These are phyloP conservation scores for Bombylius discolor DNA, from an alignment of 2,888 invertebrate species.

Conservation along the genomic window DNA sequence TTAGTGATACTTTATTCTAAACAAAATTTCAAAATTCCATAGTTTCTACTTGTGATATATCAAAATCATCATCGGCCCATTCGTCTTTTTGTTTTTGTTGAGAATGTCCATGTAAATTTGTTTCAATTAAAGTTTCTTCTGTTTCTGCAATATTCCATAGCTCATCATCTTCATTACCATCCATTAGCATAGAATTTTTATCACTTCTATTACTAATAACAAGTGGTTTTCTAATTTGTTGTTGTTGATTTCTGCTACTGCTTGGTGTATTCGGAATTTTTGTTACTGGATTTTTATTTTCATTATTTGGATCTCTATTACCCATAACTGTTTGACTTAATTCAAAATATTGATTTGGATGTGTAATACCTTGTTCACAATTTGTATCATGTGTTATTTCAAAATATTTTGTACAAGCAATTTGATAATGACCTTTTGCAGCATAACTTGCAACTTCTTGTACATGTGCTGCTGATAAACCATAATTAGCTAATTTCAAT, in stretches of 20 bases:
- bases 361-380: slow-evolving; percentile 58
- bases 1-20: neutral
- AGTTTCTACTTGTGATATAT: slow-evolving; percentile 11
- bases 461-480: slow-evolving; percentile 48
- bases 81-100: neutral
- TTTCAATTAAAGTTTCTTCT: slow-evolving; percentile 19
- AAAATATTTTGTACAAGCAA: slow-evolving; percentile 83
- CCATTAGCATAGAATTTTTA: neutral
- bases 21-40: neutral
- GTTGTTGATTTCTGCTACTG: neutral
- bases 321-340: slow-evolving; percentile 54
- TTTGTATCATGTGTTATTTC: slow-evolving; percentile 54
- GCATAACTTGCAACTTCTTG: slow-evolving; percentile 59
- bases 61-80: slow-evolving; percentile 13
- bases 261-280: neutral
- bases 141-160: slow-evolving; percentile 33
- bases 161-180: slow-evolving; percentile 30
- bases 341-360: slow-evolving; percentile 87
- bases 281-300: slow-evolving; percentile 1
- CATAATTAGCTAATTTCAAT: slow-evolving; percentile 55
- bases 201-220: slow-evolving; percentile 11
- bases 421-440: slow-evolving; percentile 67
- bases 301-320: slow-evolving; percentile 19
- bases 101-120: neutral
- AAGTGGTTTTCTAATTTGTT: slow-evolving; percentile 16